Percentiles rank a stretch among this genome's conserved stretches.
These are phyloP conservation scores for Callyntrura sp. DNA, from an alignment of 2,888 invertebrate species.

Conservation along the genomic window DNA sequence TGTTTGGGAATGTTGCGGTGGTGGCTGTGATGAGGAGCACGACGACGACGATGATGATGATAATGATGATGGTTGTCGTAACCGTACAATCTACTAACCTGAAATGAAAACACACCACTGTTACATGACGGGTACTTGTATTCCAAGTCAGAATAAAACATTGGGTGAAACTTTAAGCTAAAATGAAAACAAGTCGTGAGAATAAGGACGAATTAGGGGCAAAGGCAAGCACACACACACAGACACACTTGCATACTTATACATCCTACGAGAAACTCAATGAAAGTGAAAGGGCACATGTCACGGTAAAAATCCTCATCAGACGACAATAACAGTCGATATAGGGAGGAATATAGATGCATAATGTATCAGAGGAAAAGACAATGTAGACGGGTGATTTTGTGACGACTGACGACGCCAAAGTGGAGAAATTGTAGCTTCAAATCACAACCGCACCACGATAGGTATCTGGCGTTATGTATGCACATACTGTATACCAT, in stretches of 20 bases:
- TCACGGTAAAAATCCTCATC: neutral
- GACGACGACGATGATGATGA: neutral
- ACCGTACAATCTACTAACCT: neutral
- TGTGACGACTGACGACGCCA: no score
- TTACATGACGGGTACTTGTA: neutral
- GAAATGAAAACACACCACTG: neutral
- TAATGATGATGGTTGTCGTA: neutral
- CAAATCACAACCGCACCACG: no score
- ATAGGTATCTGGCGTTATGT: no score
- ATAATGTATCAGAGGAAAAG: no score
- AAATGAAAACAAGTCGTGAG: constrained; percentile 40
- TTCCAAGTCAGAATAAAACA: neutral
- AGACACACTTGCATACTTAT: no score
- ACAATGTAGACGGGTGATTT: no score
- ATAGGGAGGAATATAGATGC: no score
- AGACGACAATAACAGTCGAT: neutral
- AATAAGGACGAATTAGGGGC: neutral
- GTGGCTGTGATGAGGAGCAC: neutral
- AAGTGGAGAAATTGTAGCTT: no score
- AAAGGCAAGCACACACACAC: no score
- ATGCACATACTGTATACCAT: no score
- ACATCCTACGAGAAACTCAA: no score
- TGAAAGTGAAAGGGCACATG: neutral
- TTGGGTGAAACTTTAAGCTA: constrained; percentile 31
- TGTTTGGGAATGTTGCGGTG: constrained; percentile 5